Conservation (phyloP, 2,113 vertebrate species). For the Lates calcarifer region DNA sequence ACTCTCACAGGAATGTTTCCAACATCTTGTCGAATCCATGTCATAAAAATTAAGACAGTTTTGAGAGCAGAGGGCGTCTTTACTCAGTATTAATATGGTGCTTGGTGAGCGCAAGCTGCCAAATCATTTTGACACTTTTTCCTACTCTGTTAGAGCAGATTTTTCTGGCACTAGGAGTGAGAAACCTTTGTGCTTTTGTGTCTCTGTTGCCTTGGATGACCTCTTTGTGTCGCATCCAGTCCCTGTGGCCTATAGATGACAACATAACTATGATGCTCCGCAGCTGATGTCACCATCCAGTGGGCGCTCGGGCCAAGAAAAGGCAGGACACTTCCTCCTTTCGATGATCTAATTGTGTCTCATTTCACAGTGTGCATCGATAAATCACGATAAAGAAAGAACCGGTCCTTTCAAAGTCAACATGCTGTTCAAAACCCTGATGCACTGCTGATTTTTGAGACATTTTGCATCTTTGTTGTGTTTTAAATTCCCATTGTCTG, state of each 20-base stretch:
- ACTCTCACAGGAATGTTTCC: too few relatives aligned
- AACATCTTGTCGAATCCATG: too few relatives aligned
- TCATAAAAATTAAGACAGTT: too few relatives aligned
- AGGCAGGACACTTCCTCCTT: slow-evolving; percentile 2
- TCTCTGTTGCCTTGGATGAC: slow-evolving; percentile 55
- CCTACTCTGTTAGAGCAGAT: too few relatives aligned
- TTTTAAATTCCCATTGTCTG: slow-evolving; percentile 51
- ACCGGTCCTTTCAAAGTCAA: background rate
- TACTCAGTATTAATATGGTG: too few relatives aligned
- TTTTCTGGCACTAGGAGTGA: background rate
- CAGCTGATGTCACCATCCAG: slow-evolving; percentile 59
- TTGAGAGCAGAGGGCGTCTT: too few relatives aligned
- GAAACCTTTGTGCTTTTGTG: slow-evolving; percentile 32
- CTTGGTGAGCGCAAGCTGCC: too few relatives aligned
- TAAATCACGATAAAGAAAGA: background rate
- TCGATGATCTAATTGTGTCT: slow-evolving; percentile 5
- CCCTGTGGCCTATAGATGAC: slow-evolving; percentile 44
- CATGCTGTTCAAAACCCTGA: background rate
- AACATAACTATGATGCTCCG: slow-evolving; percentile 45
- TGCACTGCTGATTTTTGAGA: background rate
- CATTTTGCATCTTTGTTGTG: slow-evolving; percentile 4
- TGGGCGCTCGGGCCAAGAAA: slow-evolving; percentile 5
- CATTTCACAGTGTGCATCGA: background rate
- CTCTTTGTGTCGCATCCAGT: slow-evolving; percentile 18
- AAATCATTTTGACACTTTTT: too few relatives aligned